These are phyloP conservation scores for Phalera bucephala DNA, from an alignment of 2,888 invertebrate genomes.

Conservation along the genomic window DNA sequence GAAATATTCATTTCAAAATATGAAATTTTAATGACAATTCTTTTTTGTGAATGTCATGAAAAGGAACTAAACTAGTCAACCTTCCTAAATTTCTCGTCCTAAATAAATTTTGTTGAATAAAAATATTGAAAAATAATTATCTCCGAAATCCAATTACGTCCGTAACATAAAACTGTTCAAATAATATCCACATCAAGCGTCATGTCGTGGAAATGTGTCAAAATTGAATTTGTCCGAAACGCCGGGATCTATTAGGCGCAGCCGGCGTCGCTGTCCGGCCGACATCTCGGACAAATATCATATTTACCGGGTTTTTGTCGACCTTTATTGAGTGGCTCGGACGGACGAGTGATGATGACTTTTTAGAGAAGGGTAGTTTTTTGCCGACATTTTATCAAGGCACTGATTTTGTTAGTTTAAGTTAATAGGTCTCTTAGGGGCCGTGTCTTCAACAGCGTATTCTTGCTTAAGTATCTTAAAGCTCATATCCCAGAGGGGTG, in stretches of 20 bases:
- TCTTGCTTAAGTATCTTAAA: too few species aligned
- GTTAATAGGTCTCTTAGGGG: too few species aligned
- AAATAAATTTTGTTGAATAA: too few species aligned
- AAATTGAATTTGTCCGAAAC: conserved; percentile 57
- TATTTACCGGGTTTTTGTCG: conserved; percentile 40
- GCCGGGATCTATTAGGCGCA: conserved; percentile 50
- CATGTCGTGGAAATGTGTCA: conserved; percentile 38
- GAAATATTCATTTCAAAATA: too few species aligned
- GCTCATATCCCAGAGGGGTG: too few species aligned
- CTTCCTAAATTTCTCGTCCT: too few species aligned
- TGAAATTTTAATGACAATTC: too few species aligned
- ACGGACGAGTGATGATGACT: conserved; percentile 2
- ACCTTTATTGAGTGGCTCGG: conserved; percentile 8
- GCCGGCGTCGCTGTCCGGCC: conserved; percentile 46
- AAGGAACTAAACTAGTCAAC: too few species aligned
- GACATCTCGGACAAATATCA: conserved; percentile 57
- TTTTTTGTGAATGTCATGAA: too few species aligned
- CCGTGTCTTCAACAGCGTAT: too few species aligned
- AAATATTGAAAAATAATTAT: too few species aligned
- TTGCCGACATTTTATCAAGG: background rate
- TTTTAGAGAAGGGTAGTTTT: background rate
- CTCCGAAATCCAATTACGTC: background rate
- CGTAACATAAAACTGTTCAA: background rate
- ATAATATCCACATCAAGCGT: conserved; percentile 32
- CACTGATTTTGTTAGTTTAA: too few species aligned